Percentiles rank a stretch among this genome's conserved stretches.
These are phyloP conservation scores for Spodoptera frugiperda DNA, from an alignment of 1,140 invertebrate species.

Conservation along the genomic window DNA sequence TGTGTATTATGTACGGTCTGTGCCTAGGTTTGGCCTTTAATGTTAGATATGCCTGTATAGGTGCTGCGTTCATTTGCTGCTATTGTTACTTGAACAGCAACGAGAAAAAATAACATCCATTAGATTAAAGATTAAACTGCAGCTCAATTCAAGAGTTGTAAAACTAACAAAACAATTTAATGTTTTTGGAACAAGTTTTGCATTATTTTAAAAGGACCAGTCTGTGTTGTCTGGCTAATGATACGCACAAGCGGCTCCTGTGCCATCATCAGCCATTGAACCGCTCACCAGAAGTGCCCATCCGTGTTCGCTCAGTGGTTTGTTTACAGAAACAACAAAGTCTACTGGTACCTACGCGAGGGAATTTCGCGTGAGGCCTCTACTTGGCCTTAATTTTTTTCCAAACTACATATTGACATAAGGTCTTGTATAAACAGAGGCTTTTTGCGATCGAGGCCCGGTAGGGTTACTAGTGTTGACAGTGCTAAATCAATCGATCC, in stretches of 20 bases:
- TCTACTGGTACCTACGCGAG: slow-evolving; percentile 68
- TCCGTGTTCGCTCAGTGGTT: slow-evolving; percentile 67
- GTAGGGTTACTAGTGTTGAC: slow-evolving; percentile 76
- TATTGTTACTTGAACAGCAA: slow-evolving; percentile 64
- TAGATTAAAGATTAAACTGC: slow-evolving; percentile 51
- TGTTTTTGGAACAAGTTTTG: slow-evolving; percentile 50
- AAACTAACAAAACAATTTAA: slow-evolving; percentile 48
- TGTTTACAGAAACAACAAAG: slow-evolving; percentile 77
- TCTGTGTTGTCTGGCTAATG: slow-evolving; percentile 51
- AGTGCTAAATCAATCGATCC: slow-evolving; percentile 70
- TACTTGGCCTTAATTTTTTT: slow-evolving; percentile 74
- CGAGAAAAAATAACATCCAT: slow-evolving; percentile 47
- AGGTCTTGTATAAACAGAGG: slow-evolving; percentile 67
- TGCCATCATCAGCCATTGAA: slow-evolving; percentile 70
- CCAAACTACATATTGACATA: slow-evolving; percentile 64
- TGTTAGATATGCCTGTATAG: slow-evolving; percentile 53
- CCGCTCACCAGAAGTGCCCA: slow-evolving; percentile 70
- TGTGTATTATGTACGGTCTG: slow-evolving; percentile 59
- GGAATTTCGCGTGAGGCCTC: slow-evolving; percentile 75
- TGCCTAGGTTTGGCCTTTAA: slow-evolving; percentile 67
- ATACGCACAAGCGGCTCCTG: slow-evolving; percentile 61
- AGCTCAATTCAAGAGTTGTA: slow-evolving; percentile 48
- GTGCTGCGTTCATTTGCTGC: slow-evolving; percentile 65
- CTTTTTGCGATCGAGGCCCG: slow-evolving; percentile 76
- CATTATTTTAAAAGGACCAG: slow-evolving; percentile 50